Percentiles rank a stretch among this genome's conserved stretches.
Evolutionary conservation across 1,140 invertebrate species (phyloP).

Genomic region (Ganaspis sp.): DNA sequence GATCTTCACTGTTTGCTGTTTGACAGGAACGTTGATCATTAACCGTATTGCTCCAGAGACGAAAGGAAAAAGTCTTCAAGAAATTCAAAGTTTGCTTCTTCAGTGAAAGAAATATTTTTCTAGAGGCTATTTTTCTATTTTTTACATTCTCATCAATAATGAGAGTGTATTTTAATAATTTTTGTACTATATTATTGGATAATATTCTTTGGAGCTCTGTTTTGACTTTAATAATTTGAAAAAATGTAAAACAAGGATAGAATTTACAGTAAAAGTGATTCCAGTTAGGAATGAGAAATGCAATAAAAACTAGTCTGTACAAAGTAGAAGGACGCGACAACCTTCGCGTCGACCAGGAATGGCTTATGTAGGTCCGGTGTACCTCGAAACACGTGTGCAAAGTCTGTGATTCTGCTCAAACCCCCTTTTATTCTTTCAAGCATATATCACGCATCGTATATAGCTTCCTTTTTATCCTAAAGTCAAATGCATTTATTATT

Average conservation of each 20-base stretch:
- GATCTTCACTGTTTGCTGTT: slow-evolving; percentile 81
- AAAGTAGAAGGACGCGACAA: neutral
- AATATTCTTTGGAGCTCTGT: too few species aligned
- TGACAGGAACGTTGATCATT: slow-evolving; percentile 77
- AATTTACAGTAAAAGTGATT: too few species aligned
- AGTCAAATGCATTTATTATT: too few species aligned
- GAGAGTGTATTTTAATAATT: too few species aligned
- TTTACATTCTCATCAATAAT: too few species aligned
- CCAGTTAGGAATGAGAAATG: neutral
- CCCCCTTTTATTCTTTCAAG: slow-evolving; percentile 37
- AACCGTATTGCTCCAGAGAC: slow-evolving; percentile 59
- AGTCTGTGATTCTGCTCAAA: slow-evolving; percentile 53
- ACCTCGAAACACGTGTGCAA: slow-evolving; percentile 58
- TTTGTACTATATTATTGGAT: too few species aligned
- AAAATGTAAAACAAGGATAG: too few species aligned
- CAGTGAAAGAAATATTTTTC: too few species aligned
- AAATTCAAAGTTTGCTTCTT: slow-evolving; percentile 76
- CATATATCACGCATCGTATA: neutral
- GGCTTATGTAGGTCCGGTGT: slow-evolving; percentile 53
- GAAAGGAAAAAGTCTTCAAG: slow-evolving; percentile 63
- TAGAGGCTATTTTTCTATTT: too few species aligned
- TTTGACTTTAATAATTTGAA: too few species aligned
- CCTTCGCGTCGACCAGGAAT: slow-evolving; percentile 37
- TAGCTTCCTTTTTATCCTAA: too few species aligned
- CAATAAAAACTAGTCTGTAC: slow-evolving; percentile 7